phyloP scores from a whole-genome alignment of 2,113 vertebrate genomes.

The Phaethon lepturus region DNA sequence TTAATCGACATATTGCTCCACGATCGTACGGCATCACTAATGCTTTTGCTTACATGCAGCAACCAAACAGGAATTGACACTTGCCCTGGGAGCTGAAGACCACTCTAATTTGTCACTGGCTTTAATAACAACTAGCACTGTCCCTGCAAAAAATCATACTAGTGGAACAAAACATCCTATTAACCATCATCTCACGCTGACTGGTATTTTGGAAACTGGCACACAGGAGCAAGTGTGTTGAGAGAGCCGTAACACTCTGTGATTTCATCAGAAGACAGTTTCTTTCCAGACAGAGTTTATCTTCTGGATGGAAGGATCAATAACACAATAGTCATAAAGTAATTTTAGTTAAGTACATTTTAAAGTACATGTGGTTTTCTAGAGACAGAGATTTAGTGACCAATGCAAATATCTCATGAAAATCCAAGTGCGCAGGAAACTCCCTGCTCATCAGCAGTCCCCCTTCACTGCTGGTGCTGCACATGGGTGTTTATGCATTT shows the following conservation, averaged over 20 bases:
- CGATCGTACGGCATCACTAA: fast-evolving
- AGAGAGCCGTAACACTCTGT: background rate
- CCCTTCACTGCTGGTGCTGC: background rate
- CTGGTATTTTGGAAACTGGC: background rate
- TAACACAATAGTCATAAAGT: background rate
- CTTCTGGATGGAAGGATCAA: background rate
- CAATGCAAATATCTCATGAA: background rate
- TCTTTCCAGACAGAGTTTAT: background rate
- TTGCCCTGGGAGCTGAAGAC: background rate
- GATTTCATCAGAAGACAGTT: background rate
- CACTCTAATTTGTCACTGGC: background rate
- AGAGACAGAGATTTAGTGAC: background rate
- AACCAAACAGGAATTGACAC: background rate
- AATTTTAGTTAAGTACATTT: background rate
- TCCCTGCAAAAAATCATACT: background rate
- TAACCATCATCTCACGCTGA: background rate
- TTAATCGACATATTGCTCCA: background rate
- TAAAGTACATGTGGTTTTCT: background rate
- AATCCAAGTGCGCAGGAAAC: background rate
- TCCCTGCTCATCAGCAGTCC: background rate
- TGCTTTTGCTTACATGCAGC: background rate
- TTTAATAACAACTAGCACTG: background rate
- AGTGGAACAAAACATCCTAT: background rate
- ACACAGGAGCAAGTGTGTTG: fast-evolving
- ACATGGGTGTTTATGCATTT: no score